Evolutionary conservation across 2,888 invertebrate genomes (phyloP), one percentile per base, ranked within the genome.

Genomic region (Watsonalla cultraria): DNA sequence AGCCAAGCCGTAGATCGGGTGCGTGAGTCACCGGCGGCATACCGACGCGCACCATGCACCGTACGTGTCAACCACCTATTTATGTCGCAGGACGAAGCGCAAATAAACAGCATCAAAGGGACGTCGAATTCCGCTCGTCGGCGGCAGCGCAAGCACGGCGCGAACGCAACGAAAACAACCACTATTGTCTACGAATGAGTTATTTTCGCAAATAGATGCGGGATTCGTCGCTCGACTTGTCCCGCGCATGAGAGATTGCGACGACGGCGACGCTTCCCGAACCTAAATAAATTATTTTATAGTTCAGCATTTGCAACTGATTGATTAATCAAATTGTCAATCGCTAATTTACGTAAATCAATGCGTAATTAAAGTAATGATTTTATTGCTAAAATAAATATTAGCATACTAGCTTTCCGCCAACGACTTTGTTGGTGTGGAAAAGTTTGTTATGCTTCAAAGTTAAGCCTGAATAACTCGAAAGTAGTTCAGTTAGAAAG

Each of bases 31-130:
- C 71, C 67, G 74, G 57, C 78, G 76, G 78, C 85, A 84, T 84
- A 77, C 84, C 85, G 74, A 58, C 78, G 82, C 76, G 79, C 84
- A 85, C 84, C 84, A 80, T 83, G 82, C 84, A 76, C 73, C 70
- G 81, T 77, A 73, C 82, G 86, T 88, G 89, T 89, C 89, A 89
- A 86, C 86, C 81, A 83, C 85, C 89, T 90, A 90, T 90, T 90
- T 90, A 86, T 86, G 88, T 85, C 82, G 80, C 89, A 86, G 87
- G 90, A 88, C 86, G 78, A 86, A 73, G 79, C 79, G 85, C 88
- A 90, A 90, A 90, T 88, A 90, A 90, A 90, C 83, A 84, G 86
- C 89, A 86, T 89, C 89, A 90, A 90, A 89, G 88, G 82, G 80
- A 87, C 76, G 78, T 77, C 72, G 83, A 80, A 89, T 83, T 86